Evolutionary conservation across 2,888 invertebrate genomes (phyloP).

Genomic region (Macaria notata): DNA sequence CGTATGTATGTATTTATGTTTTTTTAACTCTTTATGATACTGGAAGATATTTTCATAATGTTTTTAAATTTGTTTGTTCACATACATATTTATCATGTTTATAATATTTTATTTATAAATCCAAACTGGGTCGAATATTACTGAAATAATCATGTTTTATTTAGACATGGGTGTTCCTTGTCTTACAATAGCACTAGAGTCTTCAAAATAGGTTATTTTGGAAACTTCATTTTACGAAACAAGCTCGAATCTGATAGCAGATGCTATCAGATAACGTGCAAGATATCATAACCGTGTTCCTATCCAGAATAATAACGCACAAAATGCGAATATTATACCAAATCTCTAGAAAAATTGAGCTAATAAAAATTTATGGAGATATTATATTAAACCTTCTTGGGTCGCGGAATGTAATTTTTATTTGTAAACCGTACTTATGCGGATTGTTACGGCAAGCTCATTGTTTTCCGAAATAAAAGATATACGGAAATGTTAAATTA

Average conservation of each 20-base stretch:
- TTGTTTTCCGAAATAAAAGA: background rate
- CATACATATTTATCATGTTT: no score
- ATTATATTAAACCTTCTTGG: slow-evolving; percentile 24
- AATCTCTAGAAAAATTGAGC: slow-evolving; percentile 17
- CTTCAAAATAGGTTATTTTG: no score
- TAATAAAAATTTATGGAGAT: slow-evolving; percentile 23
- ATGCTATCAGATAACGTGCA: slow-evolving; percentile 10
- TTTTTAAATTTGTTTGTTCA: no score
- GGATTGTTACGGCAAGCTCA: background rate
- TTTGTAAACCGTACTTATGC: slow-evolving; percentile 16
- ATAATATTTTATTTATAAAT: no score
- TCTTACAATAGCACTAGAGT: no score
- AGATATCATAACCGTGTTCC: slow-evolving; percentile 20
- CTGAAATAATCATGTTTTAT: no score
- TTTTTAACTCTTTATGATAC: no score
- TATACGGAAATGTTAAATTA: no score
- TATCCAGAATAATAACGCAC: slow-evolving; percentile 15
- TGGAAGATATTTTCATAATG: no score
- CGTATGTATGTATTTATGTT: no score
- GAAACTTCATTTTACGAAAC: background rate
- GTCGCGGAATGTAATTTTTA: slow-evolving; percentile 12
- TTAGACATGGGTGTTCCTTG: no score
- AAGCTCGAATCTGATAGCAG: slow-evolving; percentile 6
- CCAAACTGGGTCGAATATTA: no score
- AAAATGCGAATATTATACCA: slow-evolving; percentile 24